These are phyloP conservation scores for Peromyscus leucopus DNA, from an alignment of 2,113 vertebrate species.

Conservation along the genomic window DNA sequence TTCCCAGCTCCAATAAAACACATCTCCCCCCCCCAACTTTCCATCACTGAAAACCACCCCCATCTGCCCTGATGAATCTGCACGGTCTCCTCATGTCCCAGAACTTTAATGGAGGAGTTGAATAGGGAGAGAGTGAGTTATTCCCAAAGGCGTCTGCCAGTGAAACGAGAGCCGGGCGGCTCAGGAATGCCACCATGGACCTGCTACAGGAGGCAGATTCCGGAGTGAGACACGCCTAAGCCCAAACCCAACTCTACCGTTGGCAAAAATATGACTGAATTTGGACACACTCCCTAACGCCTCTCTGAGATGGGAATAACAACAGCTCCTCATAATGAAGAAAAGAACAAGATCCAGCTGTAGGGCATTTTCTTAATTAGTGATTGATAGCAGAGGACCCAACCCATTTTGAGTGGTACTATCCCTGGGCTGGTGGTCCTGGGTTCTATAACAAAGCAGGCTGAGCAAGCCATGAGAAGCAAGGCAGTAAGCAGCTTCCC, in stretches of 20 bases:
- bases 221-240: neutral
- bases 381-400: neutral
- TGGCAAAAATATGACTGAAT: neutral
- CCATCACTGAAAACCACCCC: neutral
- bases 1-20: neutral
- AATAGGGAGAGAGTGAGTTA: neutral
- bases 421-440: neutral
- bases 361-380: constrained; percentile 1
- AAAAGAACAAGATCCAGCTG: neutral
- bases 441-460: neutral
- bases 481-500: too few relatives aligned
- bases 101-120: neutral
- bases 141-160: neutral
- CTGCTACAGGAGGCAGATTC: neutral
- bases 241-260: neutral
- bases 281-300: neutral
- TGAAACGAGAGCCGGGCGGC: neutral
- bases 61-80: neutral
- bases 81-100: neutral
- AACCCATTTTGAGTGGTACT: neutral
- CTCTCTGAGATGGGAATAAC: neutral
- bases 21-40: rapidly evolving
- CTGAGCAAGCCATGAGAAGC: neutral
- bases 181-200: neutral
- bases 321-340: neutral